Percentiles rank a stretch among this genome's conserved stretches.
phyloP scores from a whole-genome alignment of 2,888 invertebrate species.

The Pseudanteris insignis region DNA sequence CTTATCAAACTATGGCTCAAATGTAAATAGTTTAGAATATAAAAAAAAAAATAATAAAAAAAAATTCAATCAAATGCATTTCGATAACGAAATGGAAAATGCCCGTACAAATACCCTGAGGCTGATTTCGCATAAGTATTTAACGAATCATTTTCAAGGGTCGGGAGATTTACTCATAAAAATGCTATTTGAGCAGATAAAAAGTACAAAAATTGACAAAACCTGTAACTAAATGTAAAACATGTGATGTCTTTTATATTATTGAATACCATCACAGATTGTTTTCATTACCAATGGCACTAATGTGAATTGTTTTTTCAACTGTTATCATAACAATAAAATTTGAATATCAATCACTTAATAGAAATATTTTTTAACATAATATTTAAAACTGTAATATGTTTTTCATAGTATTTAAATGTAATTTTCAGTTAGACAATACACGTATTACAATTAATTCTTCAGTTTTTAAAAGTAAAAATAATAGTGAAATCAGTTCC shows the following conservation, averaged over 20 bases:
- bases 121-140: slow-evolving; percentile 16
- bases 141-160: slow-evolving; percentile 12
- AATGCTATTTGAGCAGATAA: slow-evolving; percentile 31
- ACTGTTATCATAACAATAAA: too few relatives aligned
- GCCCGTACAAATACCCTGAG: slow-evolving; percentile 38
- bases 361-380: too few relatives aligned
- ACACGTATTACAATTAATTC: too few relatives aligned
- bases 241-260: slow-evolving; percentile 2
- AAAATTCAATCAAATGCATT: slow-evolving; percentile 30
- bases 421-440: too few relatives aligned
- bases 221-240: slow-evolving; percentile 9
- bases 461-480: too few relatives aligned
- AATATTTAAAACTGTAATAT: too few relatives aligned
- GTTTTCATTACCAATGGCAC: too few relatives aligned
- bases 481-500: too few relatives aligned
- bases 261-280: too few relatives aligned
- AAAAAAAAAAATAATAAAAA: slow-evolving; percentile 5
- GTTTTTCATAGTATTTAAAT: too few relatives aligned
- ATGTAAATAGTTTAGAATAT: background rate
- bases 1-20: background rate
- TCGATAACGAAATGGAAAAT: slow-evolving; percentile 34
- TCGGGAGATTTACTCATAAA: slow-evolving; percentile 11
- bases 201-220: slow-evolving; percentile 10
- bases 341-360: too few relatives aligned
- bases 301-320: too few relatives aligned